Evolutionary conservation across 2,888 invertebrate genomes (phyloP), one percentile per base, ranked within the genome.

Genomic region (Protodeltote pygarga): DNA sequence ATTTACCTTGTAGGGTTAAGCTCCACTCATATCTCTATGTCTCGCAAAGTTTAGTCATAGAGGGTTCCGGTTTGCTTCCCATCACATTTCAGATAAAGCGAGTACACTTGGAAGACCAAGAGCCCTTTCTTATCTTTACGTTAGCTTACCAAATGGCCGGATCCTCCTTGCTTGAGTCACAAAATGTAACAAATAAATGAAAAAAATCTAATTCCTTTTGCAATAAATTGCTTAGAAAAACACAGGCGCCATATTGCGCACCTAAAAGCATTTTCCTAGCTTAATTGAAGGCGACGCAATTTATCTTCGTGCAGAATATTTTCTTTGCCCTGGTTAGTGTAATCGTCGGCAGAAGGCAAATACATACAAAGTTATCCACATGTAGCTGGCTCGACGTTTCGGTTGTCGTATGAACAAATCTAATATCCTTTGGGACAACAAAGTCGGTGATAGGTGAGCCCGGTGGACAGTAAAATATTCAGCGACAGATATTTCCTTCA

Each of bases 381-480:
- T 62, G 66, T 51, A 55, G 49, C 40, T 51, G 55, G 52, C 60
- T 72, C 67, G 63, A 45, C 47, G 59, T 66, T 60, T 63, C 55
- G 62, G 52, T 37, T 60, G 48, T 73, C 71, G 69, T 70, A 71
- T 69, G 72, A 69, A 77, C 73, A 76, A 79, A 83, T 79, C 71
- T 80, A 83, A 85, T 84, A 83, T 82, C 84, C 81, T 79, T 63
- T 61, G 80, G 81, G 83, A 77, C 75, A 74, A 77, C 66, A 77
- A 74, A 73, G 75, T 52, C 74, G 74, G 72, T 65, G 83, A 85
- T 80, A 83, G 75, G 77, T 63, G 51, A 71, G 65, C 72, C 66
- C 74, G 52, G 53, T 54, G 75, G 74, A 72, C 75, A 73, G 84
- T 84, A 80, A 84, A 82, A 83, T 84, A 85, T 85, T 83, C 77